phyloP scores from a whole-genome alignment of 1,140 invertebrate genomes.

The Pectinophora gossypiella region DNA sequence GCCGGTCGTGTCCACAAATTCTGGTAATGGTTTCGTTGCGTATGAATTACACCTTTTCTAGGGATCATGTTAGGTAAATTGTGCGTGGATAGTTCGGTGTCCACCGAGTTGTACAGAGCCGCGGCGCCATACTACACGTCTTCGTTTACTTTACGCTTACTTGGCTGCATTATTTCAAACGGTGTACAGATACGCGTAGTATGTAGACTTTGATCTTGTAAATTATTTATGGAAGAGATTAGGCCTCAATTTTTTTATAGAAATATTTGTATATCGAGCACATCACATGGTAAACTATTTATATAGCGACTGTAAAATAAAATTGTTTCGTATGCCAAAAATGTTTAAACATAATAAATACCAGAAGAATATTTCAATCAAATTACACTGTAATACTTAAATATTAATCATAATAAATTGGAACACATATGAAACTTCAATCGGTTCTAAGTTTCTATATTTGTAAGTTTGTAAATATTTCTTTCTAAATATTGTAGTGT shows the following conservation, averaged over 20 bases:
- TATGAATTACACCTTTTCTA: too few relatives aligned
- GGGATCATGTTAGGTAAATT: too few relatives aligned
- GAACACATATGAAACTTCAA: background rate
- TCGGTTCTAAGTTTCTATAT: slow-evolving; percentile 36
- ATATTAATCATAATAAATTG: slow-evolving; percentile 1
- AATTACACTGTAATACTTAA: background rate
- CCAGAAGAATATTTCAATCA: background rate
- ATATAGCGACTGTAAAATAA: background rate
- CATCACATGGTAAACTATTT: slow-evolving; percentile 12
- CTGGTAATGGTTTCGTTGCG: too few relatives aligned
- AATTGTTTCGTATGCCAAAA: background rate
- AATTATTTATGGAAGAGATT: slow-evolving; percentile 8
- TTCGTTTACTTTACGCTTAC: background rate
- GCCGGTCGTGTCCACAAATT: too few relatives aligned
- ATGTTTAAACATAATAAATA: background rate
- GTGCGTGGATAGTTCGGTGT: too few relatives aligned
- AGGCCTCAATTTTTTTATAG: slow-evolving; percentile 14
- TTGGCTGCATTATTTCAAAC: background rate
- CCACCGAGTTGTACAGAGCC: too few relatives aligned
- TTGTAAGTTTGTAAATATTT: slow-evolving; percentile 35
- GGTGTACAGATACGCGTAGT: background rate
- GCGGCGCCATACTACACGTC: too few relatives aligned
- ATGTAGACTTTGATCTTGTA: background rate
- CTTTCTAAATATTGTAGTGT: slow-evolving; percentile 26
- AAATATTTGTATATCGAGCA: slow-evolving; percentile 16